These are phyloP conservation scores for Lymantria monacha DNA, from an alignment of 2,888 invertebrate genomes.

Conservation along the genomic window DNA sequence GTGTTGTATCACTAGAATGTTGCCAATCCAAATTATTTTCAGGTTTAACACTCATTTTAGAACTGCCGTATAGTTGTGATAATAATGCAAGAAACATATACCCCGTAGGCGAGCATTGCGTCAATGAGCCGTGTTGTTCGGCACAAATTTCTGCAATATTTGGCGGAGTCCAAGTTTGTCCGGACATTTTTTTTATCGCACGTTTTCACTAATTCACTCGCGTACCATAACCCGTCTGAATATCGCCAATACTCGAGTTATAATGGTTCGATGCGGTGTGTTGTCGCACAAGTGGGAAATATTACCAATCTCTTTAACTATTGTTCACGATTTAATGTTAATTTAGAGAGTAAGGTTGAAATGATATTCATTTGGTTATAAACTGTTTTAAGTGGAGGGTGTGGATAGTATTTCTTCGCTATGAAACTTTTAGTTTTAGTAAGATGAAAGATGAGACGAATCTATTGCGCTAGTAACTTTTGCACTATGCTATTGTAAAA, in stretches of 20 bases:
- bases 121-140: slow-evolving; percentile 73
- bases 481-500: too few species aligned
- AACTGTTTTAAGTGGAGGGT: too few species aligned
- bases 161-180: slow-evolving; percentile 77
- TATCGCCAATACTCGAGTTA: slow-evolving; percentile 16
- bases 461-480: too few species aligned
- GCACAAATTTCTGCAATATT: slow-evolving; percentile 80
- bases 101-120: slow-evolving; percentile 82
- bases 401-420: too few species aligned
- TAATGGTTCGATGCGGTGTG: slow-evolving; percentile 17
- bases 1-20: slow-evolving; percentile 1
- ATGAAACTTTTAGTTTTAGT: too few species aligned
- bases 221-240: slow-evolving; percentile 24
- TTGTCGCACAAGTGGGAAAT: slow-evolving; percentile 20
- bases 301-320: slow-evolving; percentile 21
- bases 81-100: slow-evolving; percentile 83
- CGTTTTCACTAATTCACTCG: slow-evolving; percentile 22
- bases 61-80: slow-evolving; percentile 80
- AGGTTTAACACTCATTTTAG: slow-evolving; percentile 43
- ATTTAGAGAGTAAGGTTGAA: slow-evolving; percentile 18
- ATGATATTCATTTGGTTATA: too few species aligned
- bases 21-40: slow-evolving; percentile 8
- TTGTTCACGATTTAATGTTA: slow-evolving; percentile 14
- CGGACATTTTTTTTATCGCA: slow-evolving; percentile 42
- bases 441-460: too few species aligned